A percentile compares a stretch with the other conserved stretches of the same genome.
Evolutionary conservation across 2,113 vertebrate genomes (phyloP).

Genomic region (Colius striatus): DNA sequence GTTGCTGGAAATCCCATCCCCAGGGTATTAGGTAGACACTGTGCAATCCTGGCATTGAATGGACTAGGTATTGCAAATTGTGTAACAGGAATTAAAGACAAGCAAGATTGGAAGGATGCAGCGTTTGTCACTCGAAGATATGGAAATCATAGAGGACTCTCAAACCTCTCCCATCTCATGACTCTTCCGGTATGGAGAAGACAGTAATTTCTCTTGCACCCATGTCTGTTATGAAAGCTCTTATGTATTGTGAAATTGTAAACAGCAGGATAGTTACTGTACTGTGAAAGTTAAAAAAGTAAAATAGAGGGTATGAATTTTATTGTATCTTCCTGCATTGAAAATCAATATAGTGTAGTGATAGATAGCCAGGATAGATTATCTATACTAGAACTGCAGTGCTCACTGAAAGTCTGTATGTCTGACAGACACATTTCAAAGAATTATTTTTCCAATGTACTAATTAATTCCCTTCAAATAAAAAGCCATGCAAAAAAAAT

Average conservation of each 20-base stretch:
- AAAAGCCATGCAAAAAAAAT: neutral
- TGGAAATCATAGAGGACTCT: neutral
- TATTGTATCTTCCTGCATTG: neutral
- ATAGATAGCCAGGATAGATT: neutral
- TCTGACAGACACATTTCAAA: neutral
- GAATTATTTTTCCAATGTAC: neutral
- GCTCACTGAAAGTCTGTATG: neutral
- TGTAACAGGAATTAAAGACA: neutral
- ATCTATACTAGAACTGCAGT: neutral
- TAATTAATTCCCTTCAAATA: constrained; percentile 45
- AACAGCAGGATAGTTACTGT: neutral
- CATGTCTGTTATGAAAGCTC: fast-evolving
- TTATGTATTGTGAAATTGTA: neutral
- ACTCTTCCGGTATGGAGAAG: neutral
- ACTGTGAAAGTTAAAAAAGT: neutral
- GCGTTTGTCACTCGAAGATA: fast-evolving
- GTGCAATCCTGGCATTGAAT: neutral
- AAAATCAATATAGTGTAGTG: neutral
- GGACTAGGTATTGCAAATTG: too few species aligned
- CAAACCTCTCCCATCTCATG: neutral
- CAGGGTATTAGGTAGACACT: too few species aligned
- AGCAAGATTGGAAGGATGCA: neutral
- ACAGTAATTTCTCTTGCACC: neutral
- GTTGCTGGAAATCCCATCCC: neutral
- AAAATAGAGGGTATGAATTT: neutral